A percentile compares a stretch with the other conserved stretches of the same genome.
These are phyloP conservation scores for Empidonax alnorum DNA, from an alignment of 2,113 vertebrate species.

Conservation along the genomic window DNA sequence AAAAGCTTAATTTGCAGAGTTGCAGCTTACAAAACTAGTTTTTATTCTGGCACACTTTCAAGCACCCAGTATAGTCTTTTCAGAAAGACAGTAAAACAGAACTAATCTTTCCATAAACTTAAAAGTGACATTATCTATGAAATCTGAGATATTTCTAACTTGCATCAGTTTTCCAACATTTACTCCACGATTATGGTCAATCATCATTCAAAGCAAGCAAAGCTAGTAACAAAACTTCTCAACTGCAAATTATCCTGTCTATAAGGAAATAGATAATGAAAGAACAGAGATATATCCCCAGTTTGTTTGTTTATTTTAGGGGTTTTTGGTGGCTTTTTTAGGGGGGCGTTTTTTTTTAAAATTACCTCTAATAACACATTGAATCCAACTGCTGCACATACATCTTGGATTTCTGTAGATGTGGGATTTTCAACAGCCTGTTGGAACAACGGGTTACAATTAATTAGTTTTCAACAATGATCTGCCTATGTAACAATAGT, in stretches of 20 bases:
- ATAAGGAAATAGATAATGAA: not conserved
- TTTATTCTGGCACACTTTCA: not conserved
- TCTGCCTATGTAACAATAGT: not conserved
- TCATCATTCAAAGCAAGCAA: not conserved
- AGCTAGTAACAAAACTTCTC: not conserved
- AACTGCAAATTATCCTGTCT: not conserved
- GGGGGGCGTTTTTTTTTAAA: rapidly evolving
- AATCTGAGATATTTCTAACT: not conserved
- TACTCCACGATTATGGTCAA: not conserved
- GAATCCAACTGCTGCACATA: conserved; percentile 88
- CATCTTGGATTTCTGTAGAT: conserved; percentile 91
- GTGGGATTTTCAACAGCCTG: conserved; percentile 97
- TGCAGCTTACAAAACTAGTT: not conserved
- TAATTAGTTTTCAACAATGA: not conserved
- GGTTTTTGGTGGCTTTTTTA: rapidly evolving
- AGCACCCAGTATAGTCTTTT: not conserved
- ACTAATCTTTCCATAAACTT: not conserved
- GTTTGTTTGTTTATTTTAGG: not conserved
- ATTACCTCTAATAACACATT: conserved; percentile 89
- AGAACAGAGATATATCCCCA: not conserved
- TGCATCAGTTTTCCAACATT: not conserved
- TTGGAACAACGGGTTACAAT: not conserved
- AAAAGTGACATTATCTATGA: not conserved
- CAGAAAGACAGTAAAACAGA: not conserved
- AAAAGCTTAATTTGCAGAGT: not conserved